Evolutionary conservation across 2,888 invertebrate species (phyloP).

Genomic region (Anorthoa munda): DNA sequence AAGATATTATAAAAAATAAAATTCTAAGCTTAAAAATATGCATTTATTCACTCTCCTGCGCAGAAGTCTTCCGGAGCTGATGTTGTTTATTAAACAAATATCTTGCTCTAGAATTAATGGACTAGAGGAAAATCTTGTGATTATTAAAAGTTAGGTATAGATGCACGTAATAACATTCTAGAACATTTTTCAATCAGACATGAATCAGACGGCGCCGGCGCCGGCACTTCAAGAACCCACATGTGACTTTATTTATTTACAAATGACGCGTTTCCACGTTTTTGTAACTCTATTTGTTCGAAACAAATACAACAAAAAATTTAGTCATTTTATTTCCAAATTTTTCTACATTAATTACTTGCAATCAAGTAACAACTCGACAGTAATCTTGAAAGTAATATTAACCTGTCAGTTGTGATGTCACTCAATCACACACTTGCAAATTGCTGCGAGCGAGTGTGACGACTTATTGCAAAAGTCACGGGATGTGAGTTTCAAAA

Average conservation of each 20-base stretch:
- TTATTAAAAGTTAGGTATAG: conserved; percentile 58
- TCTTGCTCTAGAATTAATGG: conserved; percentile 66
- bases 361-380: conserved; percentile 26
- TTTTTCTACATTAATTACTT: conserved; percentile 6
- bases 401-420: conserved; percentile 29
- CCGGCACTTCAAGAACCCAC: conserved; percentile 18
- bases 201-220: conserved; percentile 48
- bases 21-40: conserved; percentile 15
- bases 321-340: conserved; percentile 7
- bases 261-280: conserved; percentile 30
- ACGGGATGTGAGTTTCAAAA: conserved; percentile 16
- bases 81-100: conserved; percentile 67
- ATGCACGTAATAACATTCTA: conserved; percentile 57
- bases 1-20: conserved; percentile 21
- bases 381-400: conserved; percentile 24
- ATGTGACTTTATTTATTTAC: conserved; percentile 46
- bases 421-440: conserved; percentile 40
- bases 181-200: conserved; percentile 44
- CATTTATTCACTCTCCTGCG: conserved; percentile 56
- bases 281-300: conserved; percentile 3
- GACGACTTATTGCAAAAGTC: conserved; percentile 27
- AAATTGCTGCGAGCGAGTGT: conserved; percentile 25
- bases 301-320: not conserved
- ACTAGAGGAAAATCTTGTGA: conserved; percentile 64
- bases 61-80: conserved; percentile 54